These are phyloP conservation scores for Hoplodrina ambigua DNA, from an alignment of 2,888 invertebrate genomes.

Conservation along the genomic window DNA sequence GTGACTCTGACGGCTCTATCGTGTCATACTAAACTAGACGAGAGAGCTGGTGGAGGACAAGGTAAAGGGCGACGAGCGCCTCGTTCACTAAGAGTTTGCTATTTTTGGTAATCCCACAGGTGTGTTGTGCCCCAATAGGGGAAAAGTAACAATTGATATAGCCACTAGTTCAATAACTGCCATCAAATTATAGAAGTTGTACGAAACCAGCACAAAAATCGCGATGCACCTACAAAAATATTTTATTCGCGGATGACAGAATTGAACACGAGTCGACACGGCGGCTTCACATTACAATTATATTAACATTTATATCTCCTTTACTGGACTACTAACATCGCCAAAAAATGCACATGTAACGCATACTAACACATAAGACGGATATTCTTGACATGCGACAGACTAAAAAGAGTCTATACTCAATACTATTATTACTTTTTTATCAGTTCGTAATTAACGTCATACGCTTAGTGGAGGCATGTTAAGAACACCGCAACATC, in stretches of 20 bases:
- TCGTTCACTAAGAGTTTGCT: conserved; percentile 35
- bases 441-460: conserved; percentile 31
- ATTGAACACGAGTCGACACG: conserved; percentile 57
- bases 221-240: conserved; percentile 64
- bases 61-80: conserved; percentile 20
- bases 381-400: conserved; percentile 43
- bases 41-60: conserved; percentile 49
- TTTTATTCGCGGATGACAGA: conserved; percentile 59
- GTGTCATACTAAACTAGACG: conserved; percentile 34
- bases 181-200: conserved; percentile 59
- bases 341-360: conserved; percentile 52
- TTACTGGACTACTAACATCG: conserved; percentile 52
- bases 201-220: conserved; percentile 58
- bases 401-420: conserved; percentile 26
- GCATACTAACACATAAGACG: conserved; percentile 40
- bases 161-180: conserved; percentile 60
- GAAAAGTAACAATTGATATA: conserved; percentile 51
- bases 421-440: conserved; percentile 29
- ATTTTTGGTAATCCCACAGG: conserved; percentile 54
- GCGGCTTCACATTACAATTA: conserved; percentile 63
- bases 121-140: conserved; percentile 61
- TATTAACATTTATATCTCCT: conserved; percentile 46
- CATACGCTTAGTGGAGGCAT: conserved; percentile 33
- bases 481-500: conserved; percentile 38
- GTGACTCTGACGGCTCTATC: conserved; percentile 44